phyloP scores from a whole-genome alignment of 2,113 vertebrate genomes.

The Neoarius graeffei region DNA sequence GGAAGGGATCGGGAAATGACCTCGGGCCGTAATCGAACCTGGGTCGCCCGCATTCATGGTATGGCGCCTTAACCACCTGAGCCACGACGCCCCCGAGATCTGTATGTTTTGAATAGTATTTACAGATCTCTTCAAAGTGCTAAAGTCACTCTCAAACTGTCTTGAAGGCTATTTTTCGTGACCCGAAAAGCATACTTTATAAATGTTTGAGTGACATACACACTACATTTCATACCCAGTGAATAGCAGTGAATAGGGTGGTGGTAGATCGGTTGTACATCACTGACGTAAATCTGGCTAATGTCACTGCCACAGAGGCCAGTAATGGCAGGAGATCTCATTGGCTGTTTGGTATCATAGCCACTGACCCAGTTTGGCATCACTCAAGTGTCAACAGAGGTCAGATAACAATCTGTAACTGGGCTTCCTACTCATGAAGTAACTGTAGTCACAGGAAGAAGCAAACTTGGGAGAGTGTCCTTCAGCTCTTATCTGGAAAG shows the following conservation, averaged over 20 bases:
- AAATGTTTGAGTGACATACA: constrained; percentile 30
- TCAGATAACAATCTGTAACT: constrained; percentile 24
- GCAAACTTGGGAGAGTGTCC: constrained; percentile 26
- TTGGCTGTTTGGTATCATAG: constrained; percentile 43
- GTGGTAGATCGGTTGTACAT: constrained; percentile 15
- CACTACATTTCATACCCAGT: constrained; percentile 17
- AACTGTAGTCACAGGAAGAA: constrained; percentile 24
- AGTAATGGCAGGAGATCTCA: constrained; percentile 33
- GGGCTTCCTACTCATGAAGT: constrained; percentile 15
- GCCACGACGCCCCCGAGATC: too few species aligned
- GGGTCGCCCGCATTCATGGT: too few species aligned
- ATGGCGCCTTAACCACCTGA: too few species aligned
- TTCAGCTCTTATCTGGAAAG: neutral
- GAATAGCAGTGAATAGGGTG: constrained; percentile 26
- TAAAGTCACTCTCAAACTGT: neutral
- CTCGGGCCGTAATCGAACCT: too few species aligned
- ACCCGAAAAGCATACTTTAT: constrained; percentile 25
- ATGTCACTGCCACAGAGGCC: constrained; percentile 37
- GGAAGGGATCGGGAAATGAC: too few species aligned
- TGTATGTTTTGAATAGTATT: neutral
- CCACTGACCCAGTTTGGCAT: constrained; percentile 41
- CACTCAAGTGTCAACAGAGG: constrained; percentile 41
- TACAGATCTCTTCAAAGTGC: neutral
- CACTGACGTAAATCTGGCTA: constrained; percentile 39
- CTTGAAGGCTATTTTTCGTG: neutral